A percentile compares a stretch with the other conserved stretches of the same genome.
phyloP scores from a whole-genome alignment of 1,140 invertebrate genomes.

The Anastrepha obliqua region DNA sequence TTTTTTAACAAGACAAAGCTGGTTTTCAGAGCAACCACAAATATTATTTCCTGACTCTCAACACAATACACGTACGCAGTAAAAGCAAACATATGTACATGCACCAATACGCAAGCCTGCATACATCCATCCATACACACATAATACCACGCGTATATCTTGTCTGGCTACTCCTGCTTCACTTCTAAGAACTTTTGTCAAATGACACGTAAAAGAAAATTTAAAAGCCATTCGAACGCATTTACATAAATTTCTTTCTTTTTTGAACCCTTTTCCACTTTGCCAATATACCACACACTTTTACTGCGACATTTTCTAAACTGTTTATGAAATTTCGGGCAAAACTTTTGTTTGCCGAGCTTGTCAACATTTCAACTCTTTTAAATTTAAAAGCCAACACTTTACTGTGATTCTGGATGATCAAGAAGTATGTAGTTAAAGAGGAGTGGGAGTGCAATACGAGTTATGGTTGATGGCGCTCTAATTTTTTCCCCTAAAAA shows the following conservation, averaged over 20 bases:
- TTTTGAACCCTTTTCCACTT: not conserved
- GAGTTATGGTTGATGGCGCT: not conserved
- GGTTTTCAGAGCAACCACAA: not conserved
- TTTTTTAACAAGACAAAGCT: too few species aligned
- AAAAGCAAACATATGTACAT: too few species aligned
- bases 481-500: not conserved
- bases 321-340: constrained; percentile 34
- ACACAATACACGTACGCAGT: not conserved
- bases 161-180: not conserved
- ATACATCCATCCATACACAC: not conserved
- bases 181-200: constrained; percentile 14
- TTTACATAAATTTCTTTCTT: constrained; percentile 23
- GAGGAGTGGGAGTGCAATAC: not conserved
- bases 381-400: constrained; percentile 24
- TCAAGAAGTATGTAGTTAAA: not conserved
- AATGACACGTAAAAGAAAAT: constrained; percentile 43
- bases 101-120: not conserved
- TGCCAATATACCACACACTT: not conserved
- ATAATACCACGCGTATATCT: not conserved
- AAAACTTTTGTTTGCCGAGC: constrained; percentile 16
- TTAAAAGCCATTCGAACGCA: constrained; percentile 40
- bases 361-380: not conserved
- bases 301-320: constrained; percentile 4
- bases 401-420: not conserved
- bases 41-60: not conserved